Percentiles rank a stretch among this genome's conserved stretches.
These are phyloP conservation scores for Odocoileus hemionus DNA, from an alignment of 2,113 vertebrate species.

Conservation along the genomic window DNA sequence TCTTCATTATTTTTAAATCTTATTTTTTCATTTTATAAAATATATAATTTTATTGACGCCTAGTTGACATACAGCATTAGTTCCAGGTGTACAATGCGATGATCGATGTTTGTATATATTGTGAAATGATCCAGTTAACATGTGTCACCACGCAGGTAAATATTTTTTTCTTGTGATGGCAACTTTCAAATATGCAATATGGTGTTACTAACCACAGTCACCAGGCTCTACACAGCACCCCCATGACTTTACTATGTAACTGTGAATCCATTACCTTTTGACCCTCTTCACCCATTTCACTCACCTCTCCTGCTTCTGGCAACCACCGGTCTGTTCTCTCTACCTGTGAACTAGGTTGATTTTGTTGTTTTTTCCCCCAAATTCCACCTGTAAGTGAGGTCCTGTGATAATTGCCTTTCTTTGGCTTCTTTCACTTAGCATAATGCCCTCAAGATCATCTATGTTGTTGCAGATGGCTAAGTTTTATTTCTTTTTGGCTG, in stretches of 20 bases:
- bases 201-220: not conserved
- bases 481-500: not conserved
- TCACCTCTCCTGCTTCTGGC: not conserved
- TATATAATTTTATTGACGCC: not conserved
- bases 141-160: not conserved
- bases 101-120: not conserved
- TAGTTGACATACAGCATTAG: not conserved
- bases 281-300: not conserved
- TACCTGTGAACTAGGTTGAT: not conserved
- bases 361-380: too few relatives aligned
- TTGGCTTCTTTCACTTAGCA: not conserved
- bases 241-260: not conserved
- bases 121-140: not conserved
- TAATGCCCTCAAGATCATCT: not conserved
- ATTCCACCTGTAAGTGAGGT: not conserved
- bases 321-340: not conserved
- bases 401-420: not conserved
- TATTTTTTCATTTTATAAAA: not conserved
- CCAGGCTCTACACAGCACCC: not conserved
- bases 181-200: not conserved
- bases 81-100: not conserved
- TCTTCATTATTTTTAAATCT: not conserved
- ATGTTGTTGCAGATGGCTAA: not conserved
- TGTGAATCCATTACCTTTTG: not conserved
- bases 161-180: not conserved